Conservation (phyloP, 2,797 vertebrate species). For the Schizothorax lantsangensis region DNA sequence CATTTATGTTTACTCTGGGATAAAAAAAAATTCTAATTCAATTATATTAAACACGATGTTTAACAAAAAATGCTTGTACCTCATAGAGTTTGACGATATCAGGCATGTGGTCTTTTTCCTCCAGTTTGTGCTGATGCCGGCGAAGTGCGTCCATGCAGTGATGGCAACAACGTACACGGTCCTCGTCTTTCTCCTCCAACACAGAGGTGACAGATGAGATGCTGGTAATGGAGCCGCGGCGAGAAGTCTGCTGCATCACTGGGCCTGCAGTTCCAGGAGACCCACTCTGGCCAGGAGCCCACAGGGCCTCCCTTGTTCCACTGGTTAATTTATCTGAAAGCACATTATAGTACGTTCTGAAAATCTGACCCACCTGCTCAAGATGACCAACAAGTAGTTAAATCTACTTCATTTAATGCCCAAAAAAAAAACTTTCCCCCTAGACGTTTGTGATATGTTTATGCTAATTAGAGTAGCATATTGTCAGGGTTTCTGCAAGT, state of each 20-base stretch:
- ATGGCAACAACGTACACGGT: constrained; percentile 91
- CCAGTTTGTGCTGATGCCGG: constrained; percentile 91
- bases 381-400: not conserved
- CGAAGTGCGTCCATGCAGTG: constrained; percentile 94
- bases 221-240: constrained; percentile 93
- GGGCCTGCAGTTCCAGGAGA: constrained; percentile 71
- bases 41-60: not conserved
- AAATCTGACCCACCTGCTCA: not conserved
- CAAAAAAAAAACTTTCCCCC: not conserved
- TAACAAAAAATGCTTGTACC: constrained; percentile 69
- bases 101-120: constrained; percentile 89
- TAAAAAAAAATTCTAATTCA: too few species aligned
- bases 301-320: constrained; percentile 87
- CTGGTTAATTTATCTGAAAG: constrained; percentile 90
- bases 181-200: constrained; percentile 95
- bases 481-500: too few species aligned
- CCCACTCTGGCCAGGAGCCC: constrained; percentile 80
- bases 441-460: too few species aligned
- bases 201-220: constrained; percentile 92
- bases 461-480: too few species aligned
- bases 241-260: constrained; percentile 81
- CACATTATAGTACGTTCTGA: not conserved
- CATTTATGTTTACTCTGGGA: not conserved
- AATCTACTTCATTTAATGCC: not conserved
- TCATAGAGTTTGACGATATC: constrained; percentile 93